Conservation (phyloP, 2,113 vertebrate species). For the Lepisosteus oculatus region DNA sequence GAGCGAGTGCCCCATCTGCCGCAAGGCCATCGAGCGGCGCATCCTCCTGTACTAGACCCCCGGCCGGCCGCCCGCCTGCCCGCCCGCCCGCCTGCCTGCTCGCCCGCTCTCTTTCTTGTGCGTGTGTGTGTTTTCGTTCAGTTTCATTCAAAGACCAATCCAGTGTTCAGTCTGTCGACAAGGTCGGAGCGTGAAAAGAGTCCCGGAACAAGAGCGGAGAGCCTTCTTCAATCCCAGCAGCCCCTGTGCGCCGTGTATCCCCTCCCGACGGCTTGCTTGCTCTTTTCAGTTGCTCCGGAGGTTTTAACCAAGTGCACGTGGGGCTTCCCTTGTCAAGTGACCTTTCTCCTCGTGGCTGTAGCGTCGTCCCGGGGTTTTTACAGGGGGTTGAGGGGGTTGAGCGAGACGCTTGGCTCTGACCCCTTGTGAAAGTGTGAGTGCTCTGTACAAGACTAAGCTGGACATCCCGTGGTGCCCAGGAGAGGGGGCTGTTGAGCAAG, state of each 20-base stretch:
- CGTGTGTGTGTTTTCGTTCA: no score
- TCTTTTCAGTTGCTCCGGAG: no score
- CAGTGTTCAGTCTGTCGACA: no score
- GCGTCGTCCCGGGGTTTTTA: no score
- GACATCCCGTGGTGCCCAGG: conserved; percentile 7
- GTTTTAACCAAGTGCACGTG: no score
- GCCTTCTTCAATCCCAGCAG: conserved; percentile 18
- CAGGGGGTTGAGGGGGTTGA: no score
- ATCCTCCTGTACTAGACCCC: conserved; percentile 86
- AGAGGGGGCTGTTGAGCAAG: conserved; percentile 11
- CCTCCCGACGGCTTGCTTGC: conserved; percentile 9
- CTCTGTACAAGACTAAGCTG: neutral
- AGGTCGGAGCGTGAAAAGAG: conserved; percentile 21
- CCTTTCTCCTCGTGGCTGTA: no score
- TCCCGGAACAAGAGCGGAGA: conserved; percentile 35
- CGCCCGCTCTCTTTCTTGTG: neutral
- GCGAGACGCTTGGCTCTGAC: no score
- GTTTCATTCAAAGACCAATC: no score
- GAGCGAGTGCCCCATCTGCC: conserved; percentile 98
- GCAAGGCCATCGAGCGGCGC: conserved; percentile 95
- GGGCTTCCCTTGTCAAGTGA: no score
- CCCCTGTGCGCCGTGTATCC: conserved; percentile 16
- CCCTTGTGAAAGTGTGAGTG: no score
- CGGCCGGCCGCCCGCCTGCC: conserved; percentile 3
- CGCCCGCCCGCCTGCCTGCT: conserved; percentile 19